Base-by-base conservation (phyloP, 2,888 invertebrate species). In the Branchellion lobata region DNA sequence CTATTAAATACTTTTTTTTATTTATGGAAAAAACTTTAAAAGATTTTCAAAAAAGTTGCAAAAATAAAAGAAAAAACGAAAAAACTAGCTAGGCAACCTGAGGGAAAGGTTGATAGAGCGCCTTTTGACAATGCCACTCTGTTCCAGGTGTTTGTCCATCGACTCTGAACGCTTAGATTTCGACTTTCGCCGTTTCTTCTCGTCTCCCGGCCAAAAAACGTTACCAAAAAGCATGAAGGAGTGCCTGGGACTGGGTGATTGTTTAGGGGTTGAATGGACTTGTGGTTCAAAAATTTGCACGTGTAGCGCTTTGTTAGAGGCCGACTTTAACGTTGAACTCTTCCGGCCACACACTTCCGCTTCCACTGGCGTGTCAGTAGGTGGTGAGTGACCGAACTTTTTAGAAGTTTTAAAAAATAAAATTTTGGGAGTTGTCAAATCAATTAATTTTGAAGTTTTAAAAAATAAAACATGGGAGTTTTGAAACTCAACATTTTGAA, bases 121-220 rank as follows among this genome's bases (percentile, higher is more conserved):
- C 65, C 80, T 78, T 47, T 79, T 82, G 21, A 47, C 69, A 0
- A 81, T 79, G 14, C 80, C 79, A n/a, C 79, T 73, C 14, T 82
- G 77, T 78, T 82, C 68, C 27, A 83, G 81, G 73, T 83, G 82
- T 40, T 83, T 83, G 65, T 83, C 83, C 81, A 83, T 82, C n/a
- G 83, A 83, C 3, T 81, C 83, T 11, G 83, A 83, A 33, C 83
- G 40, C 21, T 79, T 71, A 2, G 82, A 81, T 53, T 83, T 71
- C 3, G 77, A 77, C 40, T 77, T 77, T 65, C 77, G 57, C 65
- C 77, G 57, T 33, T 65, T 77, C 31, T 69, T 36, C 27, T 81
- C 81, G 3, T 81, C 81, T 18, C 53, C 79, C 11, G 27, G 51
- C 11, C 53, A 73, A 57, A 34, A 77, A 29, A 65, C 57, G 31